Conservation (phyloP, 2,888 invertebrate genomes). For the Icerya purchasi region DNA sequence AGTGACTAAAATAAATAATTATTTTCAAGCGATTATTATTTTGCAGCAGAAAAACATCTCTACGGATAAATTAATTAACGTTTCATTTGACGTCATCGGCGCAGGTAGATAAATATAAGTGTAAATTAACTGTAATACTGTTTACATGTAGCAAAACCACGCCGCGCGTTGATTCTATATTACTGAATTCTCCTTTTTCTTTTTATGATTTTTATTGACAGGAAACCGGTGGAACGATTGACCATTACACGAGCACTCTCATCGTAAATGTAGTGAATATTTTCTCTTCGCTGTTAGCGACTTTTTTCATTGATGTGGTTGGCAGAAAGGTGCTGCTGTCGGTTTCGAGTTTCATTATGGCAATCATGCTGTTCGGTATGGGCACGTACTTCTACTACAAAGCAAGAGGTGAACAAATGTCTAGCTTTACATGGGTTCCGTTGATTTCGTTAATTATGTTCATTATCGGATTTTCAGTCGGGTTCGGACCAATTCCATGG, state of each 20-base stretch:
- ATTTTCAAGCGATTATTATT: too few species aligned
- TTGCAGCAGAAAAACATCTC: too few species aligned
- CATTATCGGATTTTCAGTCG: slow-evolving; percentile 33
- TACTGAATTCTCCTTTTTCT: too few species aligned
- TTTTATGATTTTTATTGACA: too few species aligned
- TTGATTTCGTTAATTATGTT: not conserved
- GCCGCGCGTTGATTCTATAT: too few species aligned
- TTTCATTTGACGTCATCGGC: too few species aligned
- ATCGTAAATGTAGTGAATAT: not conserved
- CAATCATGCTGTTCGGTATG: not conserved
- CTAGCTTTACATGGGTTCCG: not conserved
- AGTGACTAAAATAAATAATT: too few species aligned
- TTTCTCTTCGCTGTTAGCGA: not conserved
- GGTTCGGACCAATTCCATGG: slow-evolving; percentile 66
- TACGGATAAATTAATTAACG: too few species aligned
- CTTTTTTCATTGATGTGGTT: not conserved
- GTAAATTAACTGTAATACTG: too few species aligned
- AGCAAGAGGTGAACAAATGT: not conserved
- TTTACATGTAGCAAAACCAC: too few species aligned
- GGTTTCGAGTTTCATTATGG: not conserved
- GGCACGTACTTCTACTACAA: not conserved
- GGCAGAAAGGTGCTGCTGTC: not conserved
- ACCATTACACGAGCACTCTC: not conserved
- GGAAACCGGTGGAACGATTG: not conserved
- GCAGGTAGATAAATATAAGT: too few species aligned